A percentile compares a stretch with the other conserved stretches of the same genome.
phyloP scores from a whole-genome alignment of 1,140 invertebrate species.

The Drosophila sulfurigaster region DNA sequence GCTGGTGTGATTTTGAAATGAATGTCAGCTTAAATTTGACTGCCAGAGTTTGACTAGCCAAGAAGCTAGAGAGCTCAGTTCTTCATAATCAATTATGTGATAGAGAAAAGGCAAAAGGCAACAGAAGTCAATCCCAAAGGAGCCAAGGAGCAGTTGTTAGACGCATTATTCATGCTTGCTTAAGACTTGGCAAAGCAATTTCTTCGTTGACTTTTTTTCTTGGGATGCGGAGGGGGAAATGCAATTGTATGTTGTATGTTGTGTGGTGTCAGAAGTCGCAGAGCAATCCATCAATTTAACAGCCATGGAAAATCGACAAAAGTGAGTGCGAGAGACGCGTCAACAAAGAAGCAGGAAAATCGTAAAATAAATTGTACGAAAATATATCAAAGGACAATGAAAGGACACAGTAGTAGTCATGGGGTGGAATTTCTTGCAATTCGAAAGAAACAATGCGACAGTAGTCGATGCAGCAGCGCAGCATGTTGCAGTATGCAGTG shows the following conservation, averaged over 20 bases:
- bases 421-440: slow-evolving; percentile 63
- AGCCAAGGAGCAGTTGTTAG: slow-evolving; percentile 31
- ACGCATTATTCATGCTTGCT: slow-evolving; percentile 61
- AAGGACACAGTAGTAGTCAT: slow-evolving; percentile 55
- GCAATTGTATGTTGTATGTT: slow-evolving; percentile 56
- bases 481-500: slow-evolving; percentile 10
- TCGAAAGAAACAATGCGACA: slow-evolving; percentile 40
- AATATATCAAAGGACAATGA: slow-evolving; percentile 63
- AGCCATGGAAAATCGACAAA: slow-evolving; percentile 70
- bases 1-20: slow-evolving; percentile 39
- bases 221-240: slow-evolving; percentile 15
- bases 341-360: slow-evolving; percentile 58
- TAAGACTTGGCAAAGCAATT: slow-evolving; percentile 46
- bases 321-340: slow-evolving; percentile 13
- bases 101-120: not conserved
- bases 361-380: slow-evolving; percentile 66
- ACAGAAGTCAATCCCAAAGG: slow-evolving; percentile 14
- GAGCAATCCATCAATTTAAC: slow-evolving; percentile 81
- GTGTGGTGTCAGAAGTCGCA: slow-evolving; percentile 77
- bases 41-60: not conserved
- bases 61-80: not conserved
- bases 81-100: slow-evolving; percentile 3
- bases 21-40: slow-evolving; percentile 48
- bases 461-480: slow-evolving; percentile 31
- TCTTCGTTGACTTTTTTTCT: slow-evolving; percentile 12